These are phyloP conservation scores for Digitonthophagus gazella DNA, from an alignment of 2,888 invertebrate species.

Conservation along the genomic window DNA sequence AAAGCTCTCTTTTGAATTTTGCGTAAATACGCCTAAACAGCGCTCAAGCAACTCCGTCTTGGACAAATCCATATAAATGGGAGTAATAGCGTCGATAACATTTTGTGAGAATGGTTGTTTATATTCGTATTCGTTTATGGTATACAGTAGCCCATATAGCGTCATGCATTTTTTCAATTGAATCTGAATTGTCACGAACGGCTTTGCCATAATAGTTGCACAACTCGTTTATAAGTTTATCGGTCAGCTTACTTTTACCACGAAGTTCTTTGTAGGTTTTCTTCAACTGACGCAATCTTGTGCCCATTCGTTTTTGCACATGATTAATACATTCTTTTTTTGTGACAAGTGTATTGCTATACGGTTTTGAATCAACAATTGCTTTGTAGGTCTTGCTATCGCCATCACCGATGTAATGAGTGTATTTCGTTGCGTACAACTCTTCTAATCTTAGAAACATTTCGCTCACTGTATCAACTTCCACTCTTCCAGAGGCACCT, in stretches of 20 bases:
- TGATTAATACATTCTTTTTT: conserved; percentile 34
- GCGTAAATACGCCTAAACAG: not conserved
- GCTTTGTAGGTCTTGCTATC: conserved; percentile 31
- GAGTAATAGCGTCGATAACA: too few relatives aligned
- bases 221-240: not conserved
- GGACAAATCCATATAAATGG: too few relatives aligned
- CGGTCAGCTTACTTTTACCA: conserved; percentile 8
- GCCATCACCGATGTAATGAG: conserved; percentile 32
- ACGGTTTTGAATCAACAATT: conserved; percentile 28
- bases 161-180: not conserved
- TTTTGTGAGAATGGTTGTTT: too few relatives aligned
- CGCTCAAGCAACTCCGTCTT: too few relatives aligned
- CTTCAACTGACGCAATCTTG: conserved; percentile 26
- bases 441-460: conserved; percentile 27
- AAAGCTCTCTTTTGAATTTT: conserved; percentile 5
- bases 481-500: conserved; percentile 35
- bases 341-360: conserved; percentile 25
- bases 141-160: not conserved
- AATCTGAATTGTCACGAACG: not conserved
- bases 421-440: conserved; percentile 23
- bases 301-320: conserved; percentile 32
- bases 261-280: conserved; percentile 25
- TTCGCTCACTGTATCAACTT: conserved; percentile 30
- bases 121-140: too few relatives aligned
- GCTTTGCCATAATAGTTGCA: not conserved